A percentile compares a stretch with the other conserved stretches of the same genome.
Conservation (phyloP, 2,797 vertebrate genomes). For the Smutsia temminckii region DNA sequence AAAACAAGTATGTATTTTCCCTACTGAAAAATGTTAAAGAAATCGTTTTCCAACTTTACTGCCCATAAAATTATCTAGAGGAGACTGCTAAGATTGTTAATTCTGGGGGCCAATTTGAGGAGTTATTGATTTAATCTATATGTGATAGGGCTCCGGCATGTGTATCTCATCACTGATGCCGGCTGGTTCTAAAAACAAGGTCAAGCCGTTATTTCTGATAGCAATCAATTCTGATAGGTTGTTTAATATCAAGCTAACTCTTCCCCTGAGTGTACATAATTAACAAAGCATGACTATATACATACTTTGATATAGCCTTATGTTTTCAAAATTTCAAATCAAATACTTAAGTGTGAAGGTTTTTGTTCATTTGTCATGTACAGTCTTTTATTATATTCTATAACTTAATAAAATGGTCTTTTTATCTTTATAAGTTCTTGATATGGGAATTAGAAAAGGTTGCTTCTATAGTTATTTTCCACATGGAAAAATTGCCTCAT, state of each 20-base stretch:
- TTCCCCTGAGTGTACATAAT: neutral
- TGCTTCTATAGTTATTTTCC: neutral
- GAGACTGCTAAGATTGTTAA: neutral
- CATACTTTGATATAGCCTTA: neutral
- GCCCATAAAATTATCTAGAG: neutral
- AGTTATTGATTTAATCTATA: neutral
- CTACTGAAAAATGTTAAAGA: neutral
- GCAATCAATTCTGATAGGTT: neutral
- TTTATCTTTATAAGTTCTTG: neutral
- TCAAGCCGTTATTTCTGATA: neutral
- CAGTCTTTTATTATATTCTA: neutral
- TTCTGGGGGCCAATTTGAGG: neutral
- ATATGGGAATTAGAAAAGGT: neutral
- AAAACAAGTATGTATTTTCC: neutral
- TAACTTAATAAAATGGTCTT: neutral
- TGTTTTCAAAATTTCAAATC: neutral
- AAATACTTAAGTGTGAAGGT: neutral
- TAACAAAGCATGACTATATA: neutral
- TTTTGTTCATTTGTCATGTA: neutral
- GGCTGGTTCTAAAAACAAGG: neutral
- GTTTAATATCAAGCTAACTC: neutral
- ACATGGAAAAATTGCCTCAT: neutral
- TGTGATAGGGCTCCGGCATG: neutral
- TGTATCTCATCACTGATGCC: neutral
- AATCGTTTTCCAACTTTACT: neutral